Evolutionary conservation across 2,888 invertebrate genomes (phyloP).

Genomic region (Helicoverpa assulta): DNA sequence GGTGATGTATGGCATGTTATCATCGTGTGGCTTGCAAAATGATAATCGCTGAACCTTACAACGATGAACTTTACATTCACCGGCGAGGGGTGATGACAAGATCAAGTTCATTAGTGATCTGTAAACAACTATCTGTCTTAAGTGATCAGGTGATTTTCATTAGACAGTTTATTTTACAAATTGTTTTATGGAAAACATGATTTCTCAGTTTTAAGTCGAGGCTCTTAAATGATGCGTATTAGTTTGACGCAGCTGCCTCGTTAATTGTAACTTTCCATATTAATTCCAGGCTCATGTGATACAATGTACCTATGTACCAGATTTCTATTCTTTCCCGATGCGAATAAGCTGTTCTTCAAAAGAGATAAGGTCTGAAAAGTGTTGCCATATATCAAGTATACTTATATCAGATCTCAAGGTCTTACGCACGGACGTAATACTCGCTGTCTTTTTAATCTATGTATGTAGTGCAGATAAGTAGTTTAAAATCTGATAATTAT

Average conservation of each 20-base stretch:
- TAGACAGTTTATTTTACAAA: not conserved
- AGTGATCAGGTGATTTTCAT: conserved; percentile 1
- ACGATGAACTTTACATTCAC: conserved; percentile 57
- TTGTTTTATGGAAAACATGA: not conserved
- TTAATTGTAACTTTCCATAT: no score
- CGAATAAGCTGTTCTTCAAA: no score
- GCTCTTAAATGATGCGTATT: no score
- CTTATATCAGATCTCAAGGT: conserved; percentile 14
- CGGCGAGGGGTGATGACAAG: conserved; percentile 23
- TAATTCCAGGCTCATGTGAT: no score
- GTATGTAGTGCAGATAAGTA: conserved; percentile 23
- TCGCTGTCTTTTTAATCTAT: conserved; percentile 20
- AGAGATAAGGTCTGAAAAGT: no score
- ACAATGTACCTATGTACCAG: no score
- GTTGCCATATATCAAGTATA: not conserved
- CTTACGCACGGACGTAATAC: conserved; percentile 9
- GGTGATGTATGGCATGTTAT: conserved; percentile 47
- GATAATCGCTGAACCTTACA: conserved; percentile 58
- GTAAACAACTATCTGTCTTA: conserved; percentile 9
- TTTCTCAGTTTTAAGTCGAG: no score
- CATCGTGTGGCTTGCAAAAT: conserved; percentile 33
- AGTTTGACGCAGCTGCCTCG: no score
- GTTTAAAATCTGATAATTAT: conserved; percentile 20
- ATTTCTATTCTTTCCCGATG: no score
- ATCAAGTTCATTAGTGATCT: conserved; percentile 27